These are phyloP conservation scores for Trididemnum miniatum DNA, from an alignment of 23 tunicate genomes.

Conservation along the genomic window DNA sequence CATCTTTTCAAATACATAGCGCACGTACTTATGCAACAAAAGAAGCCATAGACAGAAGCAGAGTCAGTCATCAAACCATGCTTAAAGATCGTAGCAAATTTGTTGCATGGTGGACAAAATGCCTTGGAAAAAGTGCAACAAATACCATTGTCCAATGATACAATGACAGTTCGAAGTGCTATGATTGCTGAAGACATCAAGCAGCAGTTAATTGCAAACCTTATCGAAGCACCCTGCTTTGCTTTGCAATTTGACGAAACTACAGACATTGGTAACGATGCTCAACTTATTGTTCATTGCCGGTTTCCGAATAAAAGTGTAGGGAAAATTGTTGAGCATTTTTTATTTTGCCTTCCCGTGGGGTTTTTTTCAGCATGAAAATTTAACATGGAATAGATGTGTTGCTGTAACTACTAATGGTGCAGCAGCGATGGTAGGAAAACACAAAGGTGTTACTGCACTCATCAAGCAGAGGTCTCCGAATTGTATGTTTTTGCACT, in stretches of 20 bases:
- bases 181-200: conserved; percentile 1
- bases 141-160: background rate
- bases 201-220: background rate
- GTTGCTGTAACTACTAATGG: conserved; percentile 17
- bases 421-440: conserved; percentile 29
- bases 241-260: conserved; percentile 24
- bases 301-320: conserved; percentile 2
- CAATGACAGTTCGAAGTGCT: conserved; percentile 11
- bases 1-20: too few species aligned
- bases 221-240: conserved; percentile 19
- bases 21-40: background rate
- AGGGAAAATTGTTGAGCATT: conserved; percentile 19
- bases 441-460: conserved; percentile 13
- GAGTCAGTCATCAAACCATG: background rate
- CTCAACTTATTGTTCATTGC: conserved; percentile 21
- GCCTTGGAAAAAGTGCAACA: background rate
- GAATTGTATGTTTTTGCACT: conserved; percentile 16
- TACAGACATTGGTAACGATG: conserved; percentile 14
- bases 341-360: conserved; percentile 11
- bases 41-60: background rate
- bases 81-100: background rate
- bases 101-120: background rate
- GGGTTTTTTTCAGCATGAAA: conserved; percentile 20
- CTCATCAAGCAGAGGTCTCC: background rate
- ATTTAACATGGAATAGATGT: conserved; percentile 11